Base-by-base conservation (phyloP, 2,888 invertebrate species). In the Galeopsomyia nigrocyanea region DNA sequence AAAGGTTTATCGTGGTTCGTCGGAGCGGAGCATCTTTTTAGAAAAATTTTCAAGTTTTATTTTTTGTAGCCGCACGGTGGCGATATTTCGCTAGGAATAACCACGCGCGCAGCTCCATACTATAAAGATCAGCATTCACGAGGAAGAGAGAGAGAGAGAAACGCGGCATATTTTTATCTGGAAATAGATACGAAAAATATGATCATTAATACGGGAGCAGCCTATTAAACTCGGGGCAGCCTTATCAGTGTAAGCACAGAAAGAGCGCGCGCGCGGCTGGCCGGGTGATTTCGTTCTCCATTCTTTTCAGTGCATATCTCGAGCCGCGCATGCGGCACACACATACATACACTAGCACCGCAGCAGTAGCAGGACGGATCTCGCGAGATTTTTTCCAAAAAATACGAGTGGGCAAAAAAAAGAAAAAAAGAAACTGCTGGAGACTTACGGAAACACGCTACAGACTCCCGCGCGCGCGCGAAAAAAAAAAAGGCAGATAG, bases 381-480 rank as follows among this genome's bases (percentile, higher is more conserved):
- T 72, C 71, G 71, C 66, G 71, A 71, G 72, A 65, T 69, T 72
- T 74, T 67, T 62, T 60, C 66, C 64, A 74, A 74, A 74, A 74
- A 71, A 67, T 31, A 74, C 64, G 71, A 68, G 47, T 51, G 16
- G 39, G 61, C 62, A 69, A 39, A 73, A 73, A 73, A n/a, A n/a
- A n/a, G n/a, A n/a, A n/a, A n/a, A n/a, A n/a, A n/a, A n/a, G n/a
- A n/a, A 73, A 26, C 26, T 5, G 26, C 46, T 22, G 67, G 70
- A 67, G 71, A 64, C 74, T 71, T 68, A 65, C 71, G 68, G 71
- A 74, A 74, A 68, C 65, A 55, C 39, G 39, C 39, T 39, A 10
- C 39, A 39, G 39, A 39, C 39, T 39, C 1, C 5, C 7, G 39
- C 5, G 26, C 3, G 26, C 26, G 26, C 26, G 26, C 26, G 39